Base-by-base conservation (phyloP, 2,888 invertebrate species). In the Choreutis nemorana region DNA sequence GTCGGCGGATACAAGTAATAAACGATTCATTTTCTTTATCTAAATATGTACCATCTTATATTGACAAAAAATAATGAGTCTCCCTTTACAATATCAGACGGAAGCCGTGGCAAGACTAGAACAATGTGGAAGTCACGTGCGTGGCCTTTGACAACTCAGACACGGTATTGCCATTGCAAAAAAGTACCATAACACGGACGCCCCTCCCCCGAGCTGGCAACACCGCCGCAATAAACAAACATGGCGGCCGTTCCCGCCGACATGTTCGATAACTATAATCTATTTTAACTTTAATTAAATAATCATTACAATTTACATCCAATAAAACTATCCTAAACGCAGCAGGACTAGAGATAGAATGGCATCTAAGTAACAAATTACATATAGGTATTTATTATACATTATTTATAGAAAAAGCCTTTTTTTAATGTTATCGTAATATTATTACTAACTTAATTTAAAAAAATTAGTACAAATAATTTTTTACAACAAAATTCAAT, bases 291-390 rank as follows among this genome's bases (percentile, higher is more conserved):
- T n/a, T n/a, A n/a, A n/a, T n/a, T n/a, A n/a, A n/a, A n/a, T n/a
- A n/a, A n/a, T n/a, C n/a, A n/a, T n/a, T n/a, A n/a, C n/a, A n/a
- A n/a, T n/a, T n/a, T n/a, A n/a, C n/a, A n/a, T n/a, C n/a, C n/a
- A n/a, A n/a, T n/a, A n/a, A n/a, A n/a, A n/a, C 40, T 49, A 44
- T 42, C 45, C 55, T 61, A 60, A 71, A 71, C 60, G 60, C 62
- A 60, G 70, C 63, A 39, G 58, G 75, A 73, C 75, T 75, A 75
- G 73, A 75, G 52, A 65, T 54, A 56, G 55, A 72, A 70, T 71
- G 71, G 71, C 71, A 57, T 59, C 70, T 68, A 70, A 56, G 47
- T 55, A 60, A 57, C 49, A 40, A 18, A 18, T n/a, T n/a, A n/a
- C n/a, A n/a, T n/a, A n/a, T n/a, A n/a, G n/a, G n/a, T n/a, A n/a